Evolutionary conservation across 2,888 invertebrate species (phyloP), one percentile per base, ranked within the genome.

Genomic region (Cerastoderma edule): DNA sequence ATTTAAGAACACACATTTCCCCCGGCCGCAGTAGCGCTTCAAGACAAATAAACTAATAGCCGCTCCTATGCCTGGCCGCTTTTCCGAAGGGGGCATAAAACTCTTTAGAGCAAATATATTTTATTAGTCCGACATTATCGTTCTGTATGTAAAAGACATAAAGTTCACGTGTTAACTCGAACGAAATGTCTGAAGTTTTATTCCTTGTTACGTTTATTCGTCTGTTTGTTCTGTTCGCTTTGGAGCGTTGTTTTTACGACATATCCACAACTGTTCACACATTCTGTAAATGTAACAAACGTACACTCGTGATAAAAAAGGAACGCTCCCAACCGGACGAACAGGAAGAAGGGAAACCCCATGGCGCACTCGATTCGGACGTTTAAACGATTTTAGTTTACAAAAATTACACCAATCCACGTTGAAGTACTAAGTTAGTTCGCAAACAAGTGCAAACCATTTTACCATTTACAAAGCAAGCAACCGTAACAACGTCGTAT

Each of bases 21-120:
- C 74, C 35, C 74, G 74, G 73, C 68, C 81, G 63, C 39, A 82
- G 57, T 50, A 82, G 19, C 46, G 48, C 68, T 73, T 73, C 65
- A 69, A 82, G 78, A 82, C 81, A 82, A 76, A 82, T 76, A 76
- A 68, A 78, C 71, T 75, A 78, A 82, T 74, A 76, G 81, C 75
- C 78, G 67, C 68, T 74, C 73, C 74, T 56, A 68, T 65, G 73
- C 76, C 57, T 77, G 64, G 33, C 60, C 75, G 67, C 56, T 54
- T 68, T 70, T 78, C 72, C 72, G 54, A 67, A 70, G 72, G n/a
- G n/a, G 68, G 60, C 77, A 81, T 75, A 81, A 77, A 77, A 77
- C 72, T 56, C 75, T 77, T 77, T 66, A 75, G 72, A 78, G 80
- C 77, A 65, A 67, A 75, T 68, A 71, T 64, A 72, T 64, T 81